These are phyloP conservation scores for Tragelaphus imberbis DNA, from an alignment of 2,113 vertebrate species.

Conservation along the genomic window DNA sequence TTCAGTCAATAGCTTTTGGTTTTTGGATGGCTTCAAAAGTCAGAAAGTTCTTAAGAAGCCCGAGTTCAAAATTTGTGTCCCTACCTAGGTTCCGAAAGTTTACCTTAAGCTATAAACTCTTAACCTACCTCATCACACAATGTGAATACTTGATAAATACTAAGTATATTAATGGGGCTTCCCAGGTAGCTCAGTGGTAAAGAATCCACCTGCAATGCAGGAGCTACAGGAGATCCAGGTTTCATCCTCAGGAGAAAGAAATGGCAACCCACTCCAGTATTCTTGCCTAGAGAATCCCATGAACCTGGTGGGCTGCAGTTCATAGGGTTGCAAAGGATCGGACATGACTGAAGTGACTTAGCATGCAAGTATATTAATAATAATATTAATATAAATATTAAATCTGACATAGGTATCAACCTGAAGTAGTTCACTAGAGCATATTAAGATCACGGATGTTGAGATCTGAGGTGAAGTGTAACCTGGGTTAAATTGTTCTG, in stretches of 20 bases:
- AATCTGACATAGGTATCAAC: background rate
- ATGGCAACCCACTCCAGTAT: background rate
- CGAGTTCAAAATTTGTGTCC: background rate
- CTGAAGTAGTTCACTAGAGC: background rate
- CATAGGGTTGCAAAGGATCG: fast-evolving
- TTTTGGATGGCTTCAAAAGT: background rate
- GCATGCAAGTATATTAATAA: background rate
- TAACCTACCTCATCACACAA: background rate
- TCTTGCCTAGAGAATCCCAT: background rate
- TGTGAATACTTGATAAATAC: background rate
- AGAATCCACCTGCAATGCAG: background rate
- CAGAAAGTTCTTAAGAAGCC: background rate
- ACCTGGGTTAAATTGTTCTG: background rate
- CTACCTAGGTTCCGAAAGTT: background rate
- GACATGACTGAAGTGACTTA: background rate
- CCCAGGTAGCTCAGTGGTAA: background rate
- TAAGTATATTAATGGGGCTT: background rate
- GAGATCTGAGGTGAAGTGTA: background rate
- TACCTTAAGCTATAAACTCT: background rate
- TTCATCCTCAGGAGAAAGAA: background rate
- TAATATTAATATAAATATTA: background rate
- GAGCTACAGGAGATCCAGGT: background rate
- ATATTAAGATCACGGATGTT: background rate
- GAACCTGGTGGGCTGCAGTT: background rate
- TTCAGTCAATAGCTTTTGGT: background rate